A percentile compares a stretch with the other conserved stretches of the same genome.
Conservation (phyloP, 2,797 vertebrate species). For the Uromys caudimaculatus region DNA sequence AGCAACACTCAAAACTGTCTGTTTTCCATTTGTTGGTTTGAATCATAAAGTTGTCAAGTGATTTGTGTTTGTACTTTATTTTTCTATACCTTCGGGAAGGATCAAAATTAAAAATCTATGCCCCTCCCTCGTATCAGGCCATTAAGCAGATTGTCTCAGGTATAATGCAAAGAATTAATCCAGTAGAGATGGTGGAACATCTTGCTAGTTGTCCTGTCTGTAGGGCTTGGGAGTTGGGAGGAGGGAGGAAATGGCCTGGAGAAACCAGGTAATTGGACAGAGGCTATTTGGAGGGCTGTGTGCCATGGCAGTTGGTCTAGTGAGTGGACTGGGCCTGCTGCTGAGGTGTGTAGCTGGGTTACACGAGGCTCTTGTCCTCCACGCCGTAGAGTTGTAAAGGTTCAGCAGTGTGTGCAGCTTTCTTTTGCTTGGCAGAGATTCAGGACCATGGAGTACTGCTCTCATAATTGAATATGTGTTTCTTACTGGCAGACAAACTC, state of each 20-base stretch:
- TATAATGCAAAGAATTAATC: not conserved
- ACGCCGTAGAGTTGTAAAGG: slow-evolving; percentile 14
- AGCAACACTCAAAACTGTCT: slow-evolving; percentile 61
- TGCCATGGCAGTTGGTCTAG: not conserved
- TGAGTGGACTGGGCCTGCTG: not conserved
- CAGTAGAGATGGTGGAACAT: not conserved
- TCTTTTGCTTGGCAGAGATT: slow-evolving; percentile 59
- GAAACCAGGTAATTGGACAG: not conserved
- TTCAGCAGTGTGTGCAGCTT: slow-evolving; percentile 18
- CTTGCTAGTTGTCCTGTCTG: not conserved
- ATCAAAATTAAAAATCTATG: slow-evolving; percentile 52
- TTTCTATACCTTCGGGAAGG: slow-evolving; percentile 50
- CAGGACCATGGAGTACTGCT: slow-evolving; percentile 40
- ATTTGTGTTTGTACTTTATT: slow-evolving; percentile 68
- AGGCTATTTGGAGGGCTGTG: not conserved
- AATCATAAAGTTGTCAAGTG: slow-evolving; percentile 78
- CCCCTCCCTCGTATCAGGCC: not conserved
- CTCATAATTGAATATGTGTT: slow-evolving; percentile 42
- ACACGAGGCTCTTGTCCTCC: not conserved
- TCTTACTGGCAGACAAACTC: slow-evolving; percentile 40
- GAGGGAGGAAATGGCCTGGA: not conserved
- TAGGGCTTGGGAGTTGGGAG: not conserved
- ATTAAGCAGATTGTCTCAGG: slow-evolving; percentile 62
- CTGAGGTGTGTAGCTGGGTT: not conserved
- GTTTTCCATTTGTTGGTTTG: slow-evolving; percentile 72